Percentiles rank a stretch among this genome's conserved stretches.
Evolutionary conservation across 2,888 invertebrate genomes (phyloP).

Genomic region (Heterodera filipjevi): DNA sequence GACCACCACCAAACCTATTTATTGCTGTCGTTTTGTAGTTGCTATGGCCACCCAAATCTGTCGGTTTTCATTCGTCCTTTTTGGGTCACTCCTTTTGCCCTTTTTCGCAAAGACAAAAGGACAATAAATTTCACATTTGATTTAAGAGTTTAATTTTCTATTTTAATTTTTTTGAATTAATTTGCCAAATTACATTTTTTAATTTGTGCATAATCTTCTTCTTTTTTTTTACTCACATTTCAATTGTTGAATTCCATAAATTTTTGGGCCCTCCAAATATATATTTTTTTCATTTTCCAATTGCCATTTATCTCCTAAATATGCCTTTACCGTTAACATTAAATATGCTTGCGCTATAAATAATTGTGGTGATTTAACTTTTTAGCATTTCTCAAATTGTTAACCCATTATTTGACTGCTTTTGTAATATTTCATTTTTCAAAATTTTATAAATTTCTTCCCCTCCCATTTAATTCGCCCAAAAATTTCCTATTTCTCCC

Average conservation of each 20-base stretch:
- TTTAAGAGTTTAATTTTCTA: no score
- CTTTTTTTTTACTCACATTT: no score
- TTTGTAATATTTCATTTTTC: neutral
- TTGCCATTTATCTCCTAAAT: neutral
- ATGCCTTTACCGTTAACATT: no score
- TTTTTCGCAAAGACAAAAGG: neutral
- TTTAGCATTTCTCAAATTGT: neutral
- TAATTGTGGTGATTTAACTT: neutral
- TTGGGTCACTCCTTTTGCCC: neutral
- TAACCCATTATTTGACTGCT: neutral
- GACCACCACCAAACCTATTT: neutral
- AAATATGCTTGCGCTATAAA: neutral
- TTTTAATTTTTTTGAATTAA: no score
- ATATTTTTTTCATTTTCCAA: no score
- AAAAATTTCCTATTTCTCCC: neutral
- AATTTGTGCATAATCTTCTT: no score
- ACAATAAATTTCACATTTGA: neutral
- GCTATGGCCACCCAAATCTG: constrained; percentile 7
- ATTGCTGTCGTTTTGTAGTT: neutral
- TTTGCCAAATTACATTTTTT: no score
- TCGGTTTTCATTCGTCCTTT: neutral
- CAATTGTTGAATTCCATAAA: neutral
- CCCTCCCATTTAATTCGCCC: neutral
- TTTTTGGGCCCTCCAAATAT: neutral
- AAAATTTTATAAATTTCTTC: no score